Percentiles rank a stretch among this genome's conserved stretches.
These are phyloP conservation scores for Okapia johnstoni DNA, from an alignment of 2,113 vertebrate genomes.

Conservation along the genomic window DNA sequence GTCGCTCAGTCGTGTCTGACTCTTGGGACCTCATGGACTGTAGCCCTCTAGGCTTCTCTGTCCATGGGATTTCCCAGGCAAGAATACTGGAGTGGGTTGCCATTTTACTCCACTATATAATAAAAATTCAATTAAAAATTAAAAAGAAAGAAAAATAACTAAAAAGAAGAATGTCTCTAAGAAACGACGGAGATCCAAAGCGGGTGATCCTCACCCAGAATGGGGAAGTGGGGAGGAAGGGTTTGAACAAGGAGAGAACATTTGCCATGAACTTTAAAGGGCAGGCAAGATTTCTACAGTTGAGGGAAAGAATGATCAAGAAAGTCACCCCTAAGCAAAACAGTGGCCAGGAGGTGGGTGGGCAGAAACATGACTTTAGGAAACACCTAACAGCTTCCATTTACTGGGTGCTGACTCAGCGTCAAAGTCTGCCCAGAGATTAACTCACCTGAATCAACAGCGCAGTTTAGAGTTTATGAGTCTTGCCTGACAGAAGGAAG, in stretches of 20 bases:
- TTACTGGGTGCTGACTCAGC: neutral
- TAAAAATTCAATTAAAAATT: neutral
- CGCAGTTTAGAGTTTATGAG: neutral
- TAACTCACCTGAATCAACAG: neutral
- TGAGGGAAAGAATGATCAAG: neutral
- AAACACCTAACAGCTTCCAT: neutral
- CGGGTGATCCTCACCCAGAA: neutral
- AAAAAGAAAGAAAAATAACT: neutral
- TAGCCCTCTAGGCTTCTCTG: neutral
- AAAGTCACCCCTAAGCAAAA: neutral
- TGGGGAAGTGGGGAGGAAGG: too few species aligned
- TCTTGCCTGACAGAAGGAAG: neutral
- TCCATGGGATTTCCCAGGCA: neutral
- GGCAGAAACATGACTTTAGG: neutral
- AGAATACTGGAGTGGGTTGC: neutral
- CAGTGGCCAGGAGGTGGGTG: too few species aligned
- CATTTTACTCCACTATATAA: neutral
- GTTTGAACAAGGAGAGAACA: neutral
- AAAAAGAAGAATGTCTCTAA: neutral
- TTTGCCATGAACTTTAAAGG: neutral
- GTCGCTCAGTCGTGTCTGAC: neutral
- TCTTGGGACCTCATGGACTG: neutral
- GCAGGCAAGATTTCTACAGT: neutral
- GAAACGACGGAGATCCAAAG: neutral
- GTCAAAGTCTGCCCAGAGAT: too few species aligned